Base-by-base conservation (phyloP, 35 echinoderm and acorn worm genomes). In the Holothuria glaberrima region DNA sequence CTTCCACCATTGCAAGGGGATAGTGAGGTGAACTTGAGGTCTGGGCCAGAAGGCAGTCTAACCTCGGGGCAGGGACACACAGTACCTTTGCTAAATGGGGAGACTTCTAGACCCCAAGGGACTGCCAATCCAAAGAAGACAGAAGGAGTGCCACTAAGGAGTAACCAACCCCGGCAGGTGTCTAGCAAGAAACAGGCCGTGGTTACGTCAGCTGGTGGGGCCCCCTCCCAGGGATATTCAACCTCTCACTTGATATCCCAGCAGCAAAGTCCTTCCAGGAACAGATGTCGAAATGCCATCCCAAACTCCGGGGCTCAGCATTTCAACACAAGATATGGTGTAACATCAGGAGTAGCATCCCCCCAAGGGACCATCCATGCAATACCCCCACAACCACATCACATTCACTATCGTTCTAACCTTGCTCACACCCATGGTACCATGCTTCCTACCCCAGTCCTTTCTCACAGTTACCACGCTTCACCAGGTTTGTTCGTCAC, bases 1-100 rank as follows among this genome's bases (percentile, higher is more conserved):
- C 90, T 99, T 22, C 97, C 97, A 20, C 93, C 93, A 0, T 81
- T 99, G 54, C 88, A 95, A 69, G 91, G 82, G 17, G 91, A 95
- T 18, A 57, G 83, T 48, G 73, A 80, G 52, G 20, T 41, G 6
- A 63, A 87, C 58, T 25, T 44, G 34, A 36, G 31, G 10, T 10
- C 58, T 68, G 26, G 31, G 21, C 1, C 62, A 48, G 83, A 32
- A 12, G 6, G 48, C 27, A 60, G 41, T 41, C 30, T 35, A 12
- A 19, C 61, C 0, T 26, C 58, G 3, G 34, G 6, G 61, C 31
- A 60, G 5, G 26, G 46, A 14, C 13, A 63, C 27, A 54, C 16
- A 17, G 50, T 12, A 2, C 50, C 50, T 54, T 54, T 54, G 10
- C 50, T 54, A 17, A 5, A 54, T 54, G 50, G 50, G 16, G 50